Base-by-base conservation (phyloP, 2,797 vertebrate genomes). In the Hippopotamyrus pictus region DNA sequence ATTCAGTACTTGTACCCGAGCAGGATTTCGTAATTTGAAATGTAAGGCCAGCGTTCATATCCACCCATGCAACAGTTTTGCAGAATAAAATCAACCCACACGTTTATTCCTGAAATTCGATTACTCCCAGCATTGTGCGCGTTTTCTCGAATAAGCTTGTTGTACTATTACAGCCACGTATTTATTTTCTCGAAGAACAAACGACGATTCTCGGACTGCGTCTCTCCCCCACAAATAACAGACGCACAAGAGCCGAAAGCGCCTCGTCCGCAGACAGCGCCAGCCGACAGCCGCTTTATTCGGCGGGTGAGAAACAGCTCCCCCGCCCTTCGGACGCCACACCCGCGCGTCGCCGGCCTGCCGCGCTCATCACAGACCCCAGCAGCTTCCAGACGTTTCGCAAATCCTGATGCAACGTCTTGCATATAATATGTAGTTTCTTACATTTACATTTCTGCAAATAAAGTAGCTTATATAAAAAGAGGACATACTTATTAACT, bases 1-100 rank as follows among this genome's bases (percentile, higher is more conserved):
- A 85, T 85, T 85, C 83, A 85, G 46, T 29, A 85, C 46, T 50
- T 50, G 83, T 85, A 50, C 83, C 22, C 48, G 83, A 85, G 50
- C 83, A 50, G 22, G 22, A 50, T 44, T 79, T 79, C 73, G 33
- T 79, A 79, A 79, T 79, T 44, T 79, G 73, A 79, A 79, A 37
- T 44, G 73, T 79, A 79, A 79, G 73, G 37, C 33, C 73, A 44
- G 73, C 73, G 37, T n/a, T 79, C 73, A 79, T 88, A 85, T 57
- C 82, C 51, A 25, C 79, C 19, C 29, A 44, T 79, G 37, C 37
- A 37, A 41, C 14, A 76, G 69, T 19, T 76, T 7, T 76, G 69
- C 73, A 6, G 17, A 29, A 33, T 12, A 50, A 50, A 50, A 46
- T 25, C 46, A 50, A 50, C 83, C 46, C 46, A 50, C n/a, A 50